These are phyloP conservation scores for Anniella stebbinsi DNA, from an alignment of 2,797 vertebrate species.

Conservation along the genomic window DNA sequence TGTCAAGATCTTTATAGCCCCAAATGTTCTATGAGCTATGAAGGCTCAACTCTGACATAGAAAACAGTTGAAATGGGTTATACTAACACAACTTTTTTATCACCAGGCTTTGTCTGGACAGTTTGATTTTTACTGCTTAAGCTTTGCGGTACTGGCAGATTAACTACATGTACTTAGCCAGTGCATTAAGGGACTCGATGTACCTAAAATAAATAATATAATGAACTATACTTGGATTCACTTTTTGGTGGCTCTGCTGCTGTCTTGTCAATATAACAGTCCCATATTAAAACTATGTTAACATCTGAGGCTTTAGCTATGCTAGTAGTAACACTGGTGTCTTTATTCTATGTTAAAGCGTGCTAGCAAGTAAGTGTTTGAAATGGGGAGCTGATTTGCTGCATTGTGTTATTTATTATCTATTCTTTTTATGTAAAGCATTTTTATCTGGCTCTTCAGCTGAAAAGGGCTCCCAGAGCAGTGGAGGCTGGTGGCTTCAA, in stretches of 20 bases:
- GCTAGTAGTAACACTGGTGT: fast-evolving
- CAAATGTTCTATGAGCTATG: background rate
- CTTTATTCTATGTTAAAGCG: background rate
- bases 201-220: background rate
- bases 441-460: no score
- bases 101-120: background rate
- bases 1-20: conserved; percentile 1
- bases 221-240: conserved; percentile 25
- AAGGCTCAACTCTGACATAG: conserved; percentile 12
- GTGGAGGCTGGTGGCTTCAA: no score
- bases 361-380: background rate
- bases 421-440: background rate
- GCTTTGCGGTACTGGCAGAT: background rate
- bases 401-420: background rate
- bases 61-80: background rate
- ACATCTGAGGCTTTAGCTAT: conserved; percentile 1
- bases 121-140: background rate
- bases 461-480: no score
- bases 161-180: background rate
- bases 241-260: conserved; percentile 27
- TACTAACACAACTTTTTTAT: background rate
- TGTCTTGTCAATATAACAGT: conserved; percentile 21
- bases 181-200: background rate
- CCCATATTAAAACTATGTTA: conserved; percentile 20
- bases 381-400: background rate